These are phyloP conservation scores for Gnatocerus cornutus DNA, from an alignment of 2,888 invertebrate species.

Conservation along the genomic window DNA sequence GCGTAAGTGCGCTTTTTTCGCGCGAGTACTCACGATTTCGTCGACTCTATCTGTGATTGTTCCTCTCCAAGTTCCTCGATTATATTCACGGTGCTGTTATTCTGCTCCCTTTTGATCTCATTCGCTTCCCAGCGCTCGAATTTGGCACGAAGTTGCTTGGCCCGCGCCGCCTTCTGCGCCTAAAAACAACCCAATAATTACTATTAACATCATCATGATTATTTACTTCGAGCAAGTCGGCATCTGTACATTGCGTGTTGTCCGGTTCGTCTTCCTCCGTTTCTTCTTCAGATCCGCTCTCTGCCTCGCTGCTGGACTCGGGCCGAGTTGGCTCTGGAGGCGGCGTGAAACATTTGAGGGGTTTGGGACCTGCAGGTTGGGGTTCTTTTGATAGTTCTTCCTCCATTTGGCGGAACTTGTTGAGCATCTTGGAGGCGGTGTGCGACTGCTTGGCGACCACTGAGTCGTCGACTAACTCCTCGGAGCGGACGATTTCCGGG, in stretches of 20 bases:
- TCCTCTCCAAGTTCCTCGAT: slow-evolving; percentile 74
- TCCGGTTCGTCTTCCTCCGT: slow-evolving; percentile 71
- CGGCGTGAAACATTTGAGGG: slow-evolving; percentile 91
- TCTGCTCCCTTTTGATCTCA: slow-evolving; percentile 76
- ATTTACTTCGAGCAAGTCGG: slow-evolving; percentile 64
- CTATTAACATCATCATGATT: slow-evolving; percentile 39
- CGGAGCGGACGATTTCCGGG: slow-evolving; percentile 80
- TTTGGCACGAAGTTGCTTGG: slow-evolving; percentile 88
- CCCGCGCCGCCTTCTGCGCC: slow-evolving; percentile 86
- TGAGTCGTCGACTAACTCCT: slow-evolving; percentile 74
- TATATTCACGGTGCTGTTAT: slow-evolving; percentile 60
- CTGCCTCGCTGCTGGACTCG: slow-evolving; percentile 67
- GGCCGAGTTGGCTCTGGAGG: slow-evolving; percentile 79
- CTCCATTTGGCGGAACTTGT: slow-evolving; percentile 92
- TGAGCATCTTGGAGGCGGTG: slow-evolving; percentile 90
- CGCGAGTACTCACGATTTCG: slow-evolving; percentile 78
- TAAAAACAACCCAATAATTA: slow-evolving; percentile 58
- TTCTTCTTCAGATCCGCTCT: slow-evolving; percentile 69
- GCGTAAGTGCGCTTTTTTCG: neutral
- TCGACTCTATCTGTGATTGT: slow-evolving; percentile 88
- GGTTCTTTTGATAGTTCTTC: slow-evolving; percentile 76
- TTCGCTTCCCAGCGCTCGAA: slow-evolving; percentile 91
- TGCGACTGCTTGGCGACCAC: slow-evolving; percentile 75
- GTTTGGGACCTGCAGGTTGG: slow-evolving; percentile 78
- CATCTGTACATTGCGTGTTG: slow-evolving; percentile 60